These are phyloP conservation scores for Galaxias olidus DNA, from an alignment of 2,797 vertebrate genomes.

Conservation along the genomic window DNA sequence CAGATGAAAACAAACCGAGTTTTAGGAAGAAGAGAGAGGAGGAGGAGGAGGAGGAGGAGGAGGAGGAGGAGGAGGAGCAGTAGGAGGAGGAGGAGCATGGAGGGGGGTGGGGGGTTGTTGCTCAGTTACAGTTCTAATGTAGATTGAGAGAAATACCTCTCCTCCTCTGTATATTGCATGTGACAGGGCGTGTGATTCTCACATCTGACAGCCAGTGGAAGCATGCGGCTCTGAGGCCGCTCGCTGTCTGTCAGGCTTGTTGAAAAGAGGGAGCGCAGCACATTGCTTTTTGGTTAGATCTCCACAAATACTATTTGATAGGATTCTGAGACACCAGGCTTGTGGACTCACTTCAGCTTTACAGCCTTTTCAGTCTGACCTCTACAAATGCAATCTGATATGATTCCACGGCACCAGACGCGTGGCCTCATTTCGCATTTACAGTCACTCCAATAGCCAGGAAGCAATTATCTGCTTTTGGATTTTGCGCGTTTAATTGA, in stretches of 20 bases:
- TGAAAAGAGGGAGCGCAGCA: too few relatives aligned
- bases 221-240: neutral
- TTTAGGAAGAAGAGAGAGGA: neutral
- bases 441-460: neutral
- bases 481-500: conserved; percentile 10
- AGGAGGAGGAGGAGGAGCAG: conserved; percentile 17
- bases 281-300: too few relatives aligned
- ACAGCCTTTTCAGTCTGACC: neutral
- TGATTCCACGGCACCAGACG: too few relatives aligned
- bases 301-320: too few relatives aligned
- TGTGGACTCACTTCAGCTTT: neutral
- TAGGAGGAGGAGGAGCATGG: conserved; percentile 7
- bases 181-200: conserved; percentile 20
- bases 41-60: conserved; percentile 31
- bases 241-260: neutral
- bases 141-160: conserved; percentile 12
- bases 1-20: too few relatives aligned
- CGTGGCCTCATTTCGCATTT: neutral
- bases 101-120: conserved; percentile 2
- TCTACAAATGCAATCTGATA: too few relatives aligned
- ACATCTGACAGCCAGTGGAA: conserved; percentile 17
- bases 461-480: conserved; percentile 7
- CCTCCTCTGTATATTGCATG: conserved; percentile 23
- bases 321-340: too few relatives aligned
- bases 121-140: conserved; percentile 25